phyloP scores from a whole-genome alignment of 2,888 invertebrate genomes.

The Eurytoma californica region DNA sequence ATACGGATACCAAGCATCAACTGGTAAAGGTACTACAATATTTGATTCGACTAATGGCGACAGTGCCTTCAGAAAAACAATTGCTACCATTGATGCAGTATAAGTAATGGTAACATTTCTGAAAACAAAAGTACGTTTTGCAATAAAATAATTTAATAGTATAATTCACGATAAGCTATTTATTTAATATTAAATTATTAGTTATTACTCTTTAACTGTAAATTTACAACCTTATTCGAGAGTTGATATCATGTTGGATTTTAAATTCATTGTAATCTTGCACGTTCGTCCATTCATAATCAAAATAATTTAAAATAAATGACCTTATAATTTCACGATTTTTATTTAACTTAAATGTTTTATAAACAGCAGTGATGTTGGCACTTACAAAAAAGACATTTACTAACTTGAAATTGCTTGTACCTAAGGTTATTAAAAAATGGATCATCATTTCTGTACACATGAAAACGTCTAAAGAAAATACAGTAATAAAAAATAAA shows the following conservation, averaged over 20 bases:
- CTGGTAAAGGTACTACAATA: slow-evolving; percentile 17
- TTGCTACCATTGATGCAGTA: slow-evolving; percentile 28
- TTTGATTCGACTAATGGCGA: slow-evolving; percentile 23
- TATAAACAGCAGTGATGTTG: slow-evolving; percentile 44
- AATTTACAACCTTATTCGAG: slow-evolving; percentile 30
- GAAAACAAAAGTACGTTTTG: background rate
- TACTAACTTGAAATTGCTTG: slow-evolving; percentile 26
- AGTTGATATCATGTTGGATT: slow-evolving; percentile 31
- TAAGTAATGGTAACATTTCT: slow-evolving; percentile 42
- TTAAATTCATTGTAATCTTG: background rate
- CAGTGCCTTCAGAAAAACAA: slow-evolving; percentile 37
- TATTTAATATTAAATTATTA: background rate
- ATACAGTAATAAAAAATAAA: slow-evolving; percentile 16
- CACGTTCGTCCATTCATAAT: slow-evolving; percentile 13
- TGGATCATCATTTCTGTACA: slow-evolving; percentile 39
- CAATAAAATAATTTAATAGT: background rate
- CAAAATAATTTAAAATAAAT: slow-evolving; percentile 30
- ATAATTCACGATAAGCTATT: background rate
- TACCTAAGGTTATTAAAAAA: slow-evolving; percentile 28
- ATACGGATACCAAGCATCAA: slow-evolving; percentile 49
- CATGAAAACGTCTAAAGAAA: slow-evolving; percentile 23
- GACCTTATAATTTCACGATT: slow-evolving; percentile 25
- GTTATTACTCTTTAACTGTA: background rate
- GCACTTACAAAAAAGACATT: slow-evolving; percentile 41
- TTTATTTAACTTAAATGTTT: slow-evolving; percentile 21